phyloP scores from a whole-genome alignment of 2,113 vertebrate species.

The Struthidea cinerea region DNA sequence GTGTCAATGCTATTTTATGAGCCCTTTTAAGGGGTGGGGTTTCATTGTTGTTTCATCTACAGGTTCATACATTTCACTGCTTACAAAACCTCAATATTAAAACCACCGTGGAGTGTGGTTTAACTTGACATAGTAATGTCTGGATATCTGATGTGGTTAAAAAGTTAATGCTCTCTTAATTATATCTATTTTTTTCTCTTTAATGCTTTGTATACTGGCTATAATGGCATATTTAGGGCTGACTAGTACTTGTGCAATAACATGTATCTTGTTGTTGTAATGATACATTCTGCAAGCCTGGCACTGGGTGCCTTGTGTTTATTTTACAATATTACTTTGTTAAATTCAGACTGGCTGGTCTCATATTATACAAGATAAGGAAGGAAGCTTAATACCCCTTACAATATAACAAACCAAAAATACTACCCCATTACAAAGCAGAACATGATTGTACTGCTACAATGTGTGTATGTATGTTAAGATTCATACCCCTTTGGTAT shows the following conservation, averaged over 20 bases:
- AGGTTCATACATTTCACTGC: neutral
- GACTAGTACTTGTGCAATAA: neutral
- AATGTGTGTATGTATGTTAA: no score
- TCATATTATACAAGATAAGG: neutral
- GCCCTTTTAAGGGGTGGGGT: neutral
- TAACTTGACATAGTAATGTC: neutral
- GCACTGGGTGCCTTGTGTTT: neutral
- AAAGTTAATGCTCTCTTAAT: neutral
- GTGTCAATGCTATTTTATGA: neutral
- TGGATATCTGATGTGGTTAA: neutral
- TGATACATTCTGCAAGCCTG: neutral
- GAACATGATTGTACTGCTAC: neutral
- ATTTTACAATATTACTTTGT: neutral
- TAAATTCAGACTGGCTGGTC: neutral
- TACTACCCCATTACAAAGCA: neutral
- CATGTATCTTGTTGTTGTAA: neutral
- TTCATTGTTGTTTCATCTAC: conserved; percentile 22
- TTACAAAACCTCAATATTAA: neutral
- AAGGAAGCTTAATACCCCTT: neutral
- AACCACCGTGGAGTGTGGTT: neutral
- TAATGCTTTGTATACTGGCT: neutral
- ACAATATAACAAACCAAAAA: neutral
- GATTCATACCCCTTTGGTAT: neutral
- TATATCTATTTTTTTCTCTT: neutral
- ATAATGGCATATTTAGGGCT: neutral